Percentiles rank a stretch among this genome's conserved stretches.
These are phyloP conservation scores for Syngnathus scovelli DNA, from an alignment of 2,113 vertebrate species.

Conservation along the genomic window DNA sequence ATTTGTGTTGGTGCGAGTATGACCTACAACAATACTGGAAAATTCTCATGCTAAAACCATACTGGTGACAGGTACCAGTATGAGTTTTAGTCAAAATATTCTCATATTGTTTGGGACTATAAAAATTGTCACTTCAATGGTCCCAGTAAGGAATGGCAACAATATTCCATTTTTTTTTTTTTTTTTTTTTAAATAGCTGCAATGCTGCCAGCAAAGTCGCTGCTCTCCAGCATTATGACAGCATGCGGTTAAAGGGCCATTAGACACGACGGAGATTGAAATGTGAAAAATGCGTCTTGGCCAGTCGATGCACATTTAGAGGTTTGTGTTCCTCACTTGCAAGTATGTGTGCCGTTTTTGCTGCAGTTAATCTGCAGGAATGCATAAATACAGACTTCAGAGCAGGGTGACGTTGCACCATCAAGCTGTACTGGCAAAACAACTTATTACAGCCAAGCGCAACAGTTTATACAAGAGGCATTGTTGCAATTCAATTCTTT, in stretches of 20 bases:
- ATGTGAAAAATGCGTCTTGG: conserved; percentile 17
- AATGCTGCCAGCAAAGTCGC: conserved; percentile 8
- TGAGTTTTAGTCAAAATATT: not conserved
- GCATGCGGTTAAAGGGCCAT: conserved; percentile 17
- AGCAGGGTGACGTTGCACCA: conserved; percentile 50
- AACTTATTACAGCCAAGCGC: not conserved
- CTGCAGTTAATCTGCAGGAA: conserved; percentile 1
- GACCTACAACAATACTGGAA: conserved; percentile 67
- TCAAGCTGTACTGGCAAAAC: conserved; percentile 45
- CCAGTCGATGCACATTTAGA: conserved; percentile 15
- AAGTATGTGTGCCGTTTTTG: not conserved
- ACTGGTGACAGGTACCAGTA: not conserved
- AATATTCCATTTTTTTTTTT: conserved; percentile 5
- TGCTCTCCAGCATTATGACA: conserved; percentile 17
- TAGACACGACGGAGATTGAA: conserved; percentile 2
- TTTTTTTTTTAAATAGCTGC: not conserved
- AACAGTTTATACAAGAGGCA: conserved; percentile 31
- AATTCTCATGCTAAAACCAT: not conserved
- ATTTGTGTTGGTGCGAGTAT: conserved; percentile 70
- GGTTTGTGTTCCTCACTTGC: conserved; percentile 1
- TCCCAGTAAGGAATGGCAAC: conserved; percentile 23
- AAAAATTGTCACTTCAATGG: conserved; percentile 1
- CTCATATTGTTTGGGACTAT: not conserved
- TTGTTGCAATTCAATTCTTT: conserved; percentile 4
- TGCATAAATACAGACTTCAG: conserved; percentile 40